Evolutionary conservation across 2,797 vertebrate species (phyloP), one percentile per base, ranked within the genome.

Genomic region (Halcyon leucocephala): DNA sequence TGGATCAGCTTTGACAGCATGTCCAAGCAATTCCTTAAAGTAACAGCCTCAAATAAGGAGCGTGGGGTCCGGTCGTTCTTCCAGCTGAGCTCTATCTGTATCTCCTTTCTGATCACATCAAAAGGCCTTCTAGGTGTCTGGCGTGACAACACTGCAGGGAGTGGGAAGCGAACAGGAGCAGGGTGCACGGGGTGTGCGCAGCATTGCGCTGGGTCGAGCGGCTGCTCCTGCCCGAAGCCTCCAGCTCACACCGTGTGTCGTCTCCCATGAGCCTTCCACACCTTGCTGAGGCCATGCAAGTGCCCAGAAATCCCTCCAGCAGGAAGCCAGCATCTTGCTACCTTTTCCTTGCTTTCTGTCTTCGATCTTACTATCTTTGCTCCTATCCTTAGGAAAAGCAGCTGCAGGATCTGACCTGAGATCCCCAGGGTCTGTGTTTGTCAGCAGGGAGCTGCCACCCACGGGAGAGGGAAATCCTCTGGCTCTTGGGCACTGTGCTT

Each of bases 1-100:
- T 58, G 66, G 33, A 96, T 94, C 67, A 82, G 57, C 65, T 95
- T 79, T 97, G 96, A 95, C 88, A 97, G 51, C 29, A 42, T 15
- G 44, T 90, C 87, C 83, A 84, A 94, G 80, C 67, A 84, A 92
- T 95, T 66, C 91, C 80, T 94, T 64, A 6, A 78, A 81, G 41
- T 67, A 82, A 81, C 48, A 71, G 33, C 54, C 12, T 49, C 87
- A 78, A 95, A 89, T 86, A 89, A 93, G 82, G 73, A 81, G 52
- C 15, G 25, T 22, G 28, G 21, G 7, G 19, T 48, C 79, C 71
- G 86, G 61, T 58, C 26, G 7, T 84, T 89, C 54, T 92, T 96
- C 65, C 61, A 88, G 0, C 64, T 84, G 62, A 28, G 16, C 25
- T 89, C 44, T 93, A 62, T 33, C 67, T 84, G 42, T 55, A 86